These are phyloP conservation scores for Loris lydekkerianus DNA, from an alignment of 2,797 vertebrate genomes.

Conservation along the genomic window DNA sequence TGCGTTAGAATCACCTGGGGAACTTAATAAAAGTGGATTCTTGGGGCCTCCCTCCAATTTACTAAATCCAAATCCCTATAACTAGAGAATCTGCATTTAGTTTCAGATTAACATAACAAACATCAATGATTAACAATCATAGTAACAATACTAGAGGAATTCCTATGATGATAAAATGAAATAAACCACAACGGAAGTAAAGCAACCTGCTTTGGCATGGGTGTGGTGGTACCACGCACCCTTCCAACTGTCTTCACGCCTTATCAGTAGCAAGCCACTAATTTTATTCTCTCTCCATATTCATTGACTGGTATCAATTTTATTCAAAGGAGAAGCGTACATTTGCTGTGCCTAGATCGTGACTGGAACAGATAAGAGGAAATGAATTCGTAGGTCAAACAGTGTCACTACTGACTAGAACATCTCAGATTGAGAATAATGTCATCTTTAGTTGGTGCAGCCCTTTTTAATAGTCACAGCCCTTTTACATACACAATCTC, in stretches of 20 bases:
- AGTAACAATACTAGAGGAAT: neutral
- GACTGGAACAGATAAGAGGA: conserved; percentile 4
- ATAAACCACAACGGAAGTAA: neutral
- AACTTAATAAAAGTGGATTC: neutral
- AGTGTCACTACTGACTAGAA: neutral
- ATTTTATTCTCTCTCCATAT: neutral
- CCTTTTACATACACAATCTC: neutral
- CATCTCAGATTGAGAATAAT: neutral
- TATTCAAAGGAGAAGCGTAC: neutral
- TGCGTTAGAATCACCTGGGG: neutral
- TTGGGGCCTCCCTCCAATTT: too few relatives aligned
- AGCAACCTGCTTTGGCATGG: neutral
- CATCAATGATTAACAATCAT: neutral
- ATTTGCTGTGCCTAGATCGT: neutral
- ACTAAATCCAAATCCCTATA: neutral
- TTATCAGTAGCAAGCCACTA: neutral
- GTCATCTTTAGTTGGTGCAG: neutral
- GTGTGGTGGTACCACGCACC: neutral
- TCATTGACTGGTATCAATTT: neutral
- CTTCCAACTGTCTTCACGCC: neutral
- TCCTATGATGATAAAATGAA: neutral
- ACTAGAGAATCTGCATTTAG: neutral
- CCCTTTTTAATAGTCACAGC: neutral
- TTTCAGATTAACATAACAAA: neutral
- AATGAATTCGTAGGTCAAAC: neutral